Evolutionary conservation across 2,113 vertebrate genomes (phyloP).

Genomic region (Seriola rivoliana): DNA sequence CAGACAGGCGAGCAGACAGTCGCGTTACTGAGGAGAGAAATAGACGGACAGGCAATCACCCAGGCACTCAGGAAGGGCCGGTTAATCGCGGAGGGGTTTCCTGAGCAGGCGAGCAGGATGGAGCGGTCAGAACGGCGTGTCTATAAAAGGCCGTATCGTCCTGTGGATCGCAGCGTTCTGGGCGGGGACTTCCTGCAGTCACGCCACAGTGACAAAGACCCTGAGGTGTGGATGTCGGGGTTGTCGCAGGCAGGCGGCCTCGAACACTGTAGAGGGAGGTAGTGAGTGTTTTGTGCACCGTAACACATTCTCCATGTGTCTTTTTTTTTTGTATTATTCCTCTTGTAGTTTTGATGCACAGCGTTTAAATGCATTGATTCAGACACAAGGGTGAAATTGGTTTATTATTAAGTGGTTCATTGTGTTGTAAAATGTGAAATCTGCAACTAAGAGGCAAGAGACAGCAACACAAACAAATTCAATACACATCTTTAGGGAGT

Average conservation of each 20-base stretch:
- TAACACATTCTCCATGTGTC: no score
- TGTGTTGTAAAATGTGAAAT: no score
- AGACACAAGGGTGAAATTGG: no score
- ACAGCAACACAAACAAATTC: no score
- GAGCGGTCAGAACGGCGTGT: neutral
- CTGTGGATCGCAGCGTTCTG: slow-evolving; percentile 9
- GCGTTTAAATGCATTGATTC: no score
- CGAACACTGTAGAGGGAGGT: neutral
- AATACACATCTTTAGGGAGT: no score
- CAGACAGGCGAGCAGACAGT: slow-evolving; percentile 17
- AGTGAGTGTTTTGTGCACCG: neutral
- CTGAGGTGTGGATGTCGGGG: slow-evolving; percentile 19
- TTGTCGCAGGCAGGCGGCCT: neutral
- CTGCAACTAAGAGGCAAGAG: no score
- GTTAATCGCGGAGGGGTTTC: slow-evolving; percentile 67
- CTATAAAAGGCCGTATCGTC: slow-evolving; percentile 15
- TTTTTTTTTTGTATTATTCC: no score
- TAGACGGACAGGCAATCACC: slow-evolving; percentile 18
- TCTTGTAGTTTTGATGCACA: no score
- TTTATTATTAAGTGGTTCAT: no score
- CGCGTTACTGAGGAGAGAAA: slow-evolving; percentile 13
- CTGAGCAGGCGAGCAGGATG: slow-evolving; percentile 29
- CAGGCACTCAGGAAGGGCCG: slow-evolving; percentile 27
- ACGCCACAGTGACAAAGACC: neutral
- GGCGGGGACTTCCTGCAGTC: slow-evolving; percentile 60